Conservation (phyloP, 2,888 invertebrate genomes). For the Adela reaumurella region DNA sequence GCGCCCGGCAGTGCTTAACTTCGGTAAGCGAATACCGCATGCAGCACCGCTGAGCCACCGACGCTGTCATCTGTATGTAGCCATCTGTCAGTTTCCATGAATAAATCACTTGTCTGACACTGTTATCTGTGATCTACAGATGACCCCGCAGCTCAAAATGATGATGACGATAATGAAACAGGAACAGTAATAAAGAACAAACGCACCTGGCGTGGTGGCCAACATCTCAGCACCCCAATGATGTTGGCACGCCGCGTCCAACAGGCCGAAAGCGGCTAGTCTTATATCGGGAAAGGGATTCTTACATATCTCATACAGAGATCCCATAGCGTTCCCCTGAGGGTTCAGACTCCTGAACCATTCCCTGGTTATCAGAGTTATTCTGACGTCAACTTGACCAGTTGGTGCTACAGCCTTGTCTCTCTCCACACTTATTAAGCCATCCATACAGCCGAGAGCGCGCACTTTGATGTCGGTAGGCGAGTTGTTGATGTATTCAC, state of each 20-base stretch:
- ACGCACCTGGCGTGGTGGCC: constrained; percentile 54
- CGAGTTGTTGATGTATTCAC: not conserved
- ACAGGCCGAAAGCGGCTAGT: constrained; percentile 55
- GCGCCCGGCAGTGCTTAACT: too few species aligned
- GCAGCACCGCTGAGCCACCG: too few species aligned
- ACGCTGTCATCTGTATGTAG: too few species aligned
- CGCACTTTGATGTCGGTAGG: not conserved
- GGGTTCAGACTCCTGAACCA: constrained; percentile 12
- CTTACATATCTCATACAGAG: constrained; percentile 50
- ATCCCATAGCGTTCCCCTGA: constrained; percentile 32
- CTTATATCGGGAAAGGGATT: constrained; percentile 71
- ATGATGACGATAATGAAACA: too few species aligned
- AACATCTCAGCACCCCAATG: constrained; percentile 67
- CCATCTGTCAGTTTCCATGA: too few species aligned
- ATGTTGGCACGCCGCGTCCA: constrained; percentile 57
- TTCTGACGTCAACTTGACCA: constrained; percentile 5
- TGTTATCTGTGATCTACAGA: too few species aligned
- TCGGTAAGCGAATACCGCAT: too few species aligned
- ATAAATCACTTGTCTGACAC: too few species aligned
- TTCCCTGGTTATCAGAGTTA: constrained; percentile 12
- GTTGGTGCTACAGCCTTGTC: constrained; percentile 20
- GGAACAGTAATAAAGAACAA: too few species aligned
- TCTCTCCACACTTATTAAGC: not conserved
- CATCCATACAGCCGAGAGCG: not conserved
- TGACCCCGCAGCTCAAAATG: too few species aligned